These are phyloP conservation scores for Drepana falcataria DNA, from an alignment of 2,888 invertebrate species.

Conservation along the genomic window DNA sequence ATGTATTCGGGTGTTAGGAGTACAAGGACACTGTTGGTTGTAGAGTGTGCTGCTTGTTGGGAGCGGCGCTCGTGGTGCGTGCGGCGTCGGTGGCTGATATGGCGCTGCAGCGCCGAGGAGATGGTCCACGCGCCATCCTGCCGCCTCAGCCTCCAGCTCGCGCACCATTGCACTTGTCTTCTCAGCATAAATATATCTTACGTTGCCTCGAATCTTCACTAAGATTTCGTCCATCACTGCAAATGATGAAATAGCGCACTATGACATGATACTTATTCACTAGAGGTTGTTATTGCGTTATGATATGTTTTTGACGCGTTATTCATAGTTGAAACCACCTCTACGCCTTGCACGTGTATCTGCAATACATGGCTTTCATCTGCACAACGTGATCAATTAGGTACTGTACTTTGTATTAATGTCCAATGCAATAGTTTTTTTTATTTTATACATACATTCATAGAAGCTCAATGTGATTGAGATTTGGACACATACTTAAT, in stretches of 20 bases:
- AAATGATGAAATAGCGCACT: no score
- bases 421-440: no score
- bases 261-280: not conserved
- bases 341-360: no score
- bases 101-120: slow-evolving; percentile 41
- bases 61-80: slow-evolving; percentile 34
- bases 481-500: not conserved
- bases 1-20: not conserved
- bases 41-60: slow-evolving; percentile 19
- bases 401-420: no score
- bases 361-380: no score
- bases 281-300: no score
- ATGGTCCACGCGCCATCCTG: slow-evolving; percentile 57
- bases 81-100: slow-evolving; percentile 42
- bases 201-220: not conserved
- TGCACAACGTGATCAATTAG: no score
- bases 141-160: slow-evolving; percentile 43
- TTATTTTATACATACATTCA: no score
- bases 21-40: not conserved
- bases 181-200: slow-evolving; percentile 21
- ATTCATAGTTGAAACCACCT: no score
- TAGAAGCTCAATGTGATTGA: no score
- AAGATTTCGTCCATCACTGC: not conserved
- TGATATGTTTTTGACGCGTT: no score
- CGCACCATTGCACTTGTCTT: slow-evolving; percentile 54